Conservation (phyloP, 1,140 invertebrate species). For the Hyposmocoma kahamanoa region DNA sequence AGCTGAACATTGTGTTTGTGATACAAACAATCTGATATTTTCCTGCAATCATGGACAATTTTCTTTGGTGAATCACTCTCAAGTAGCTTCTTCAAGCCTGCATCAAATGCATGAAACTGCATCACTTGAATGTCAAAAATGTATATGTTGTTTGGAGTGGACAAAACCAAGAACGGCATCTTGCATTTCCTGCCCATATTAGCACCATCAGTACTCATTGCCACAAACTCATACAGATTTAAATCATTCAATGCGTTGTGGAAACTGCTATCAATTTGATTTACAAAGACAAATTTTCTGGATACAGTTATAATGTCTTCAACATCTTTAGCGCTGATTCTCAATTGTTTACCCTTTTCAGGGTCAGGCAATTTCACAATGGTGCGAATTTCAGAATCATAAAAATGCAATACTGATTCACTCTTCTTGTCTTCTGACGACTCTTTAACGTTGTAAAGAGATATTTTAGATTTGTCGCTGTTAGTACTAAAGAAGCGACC, state of each 20-base stretch:
- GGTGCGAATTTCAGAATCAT: conserved; percentile 53
- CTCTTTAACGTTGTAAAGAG: conserved; percentile 60
- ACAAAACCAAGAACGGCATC: conserved; percentile 62
- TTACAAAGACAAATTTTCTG: conserved; percentile 63
- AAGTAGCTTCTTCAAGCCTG: conserved; percentile 58
- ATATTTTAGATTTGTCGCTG: conserved; percentile 62
- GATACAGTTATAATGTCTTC: conserved; percentile 56
- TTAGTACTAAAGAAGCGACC: conserved; percentile 63
- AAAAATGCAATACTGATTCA: conserved; percentile 58
- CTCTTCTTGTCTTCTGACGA: conserved; percentile 35
- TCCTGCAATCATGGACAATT: conserved; percentile 70
- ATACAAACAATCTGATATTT: conserved; percentile 67
- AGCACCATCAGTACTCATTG: conserved; percentile 57
- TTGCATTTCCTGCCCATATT: conserved; percentile 67
- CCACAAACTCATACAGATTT: conserved; percentile 47
- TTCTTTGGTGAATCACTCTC: conserved; percentile 64
- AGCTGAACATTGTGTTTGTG: conserved; percentile 69
- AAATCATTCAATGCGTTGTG: conserved; percentile 60
- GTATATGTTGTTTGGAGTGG: conserved; percentile 65
- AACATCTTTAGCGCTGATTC: conserved; percentile 59
- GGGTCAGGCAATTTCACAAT: conserved; percentile 54
- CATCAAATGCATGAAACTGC: conserved; percentile 64
- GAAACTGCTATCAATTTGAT: conserved; percentile 63
- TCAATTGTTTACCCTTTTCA: conserved; percentile 41
- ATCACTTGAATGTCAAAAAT: conserved; percentile 71